These are phyloP conservation scores for Fragum fragum DNA, from an alignment of 2,888 invertebrate genomes.

Conservation along the genomic window DNA sequence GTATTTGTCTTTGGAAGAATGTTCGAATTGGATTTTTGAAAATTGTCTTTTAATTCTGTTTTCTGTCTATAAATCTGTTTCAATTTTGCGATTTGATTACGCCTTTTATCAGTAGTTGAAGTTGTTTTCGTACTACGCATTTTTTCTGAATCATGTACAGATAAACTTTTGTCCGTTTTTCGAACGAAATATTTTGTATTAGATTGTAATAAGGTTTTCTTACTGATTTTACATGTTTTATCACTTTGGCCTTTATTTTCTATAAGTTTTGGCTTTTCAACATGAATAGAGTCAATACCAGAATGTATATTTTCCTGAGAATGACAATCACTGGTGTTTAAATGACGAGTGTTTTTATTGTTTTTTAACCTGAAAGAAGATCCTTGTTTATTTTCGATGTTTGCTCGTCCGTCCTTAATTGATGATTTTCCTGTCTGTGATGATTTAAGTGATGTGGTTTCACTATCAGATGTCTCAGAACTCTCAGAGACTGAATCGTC, in stretches of 20 bases:
- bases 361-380: not conserved
- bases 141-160: not conserved
- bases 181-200: no score
- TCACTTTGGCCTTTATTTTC: no score
- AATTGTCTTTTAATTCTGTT: not conserved
- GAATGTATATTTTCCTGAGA: no score
- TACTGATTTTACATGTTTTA: no score
- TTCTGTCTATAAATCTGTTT: conserved; percentile 11
- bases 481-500: not conserved
- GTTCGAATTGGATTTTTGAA: not conserved
- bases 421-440: not conserved
- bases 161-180: no score
- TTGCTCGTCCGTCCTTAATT: not conserved
- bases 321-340: no score
- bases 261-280: no score
- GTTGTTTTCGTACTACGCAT: not conserved
- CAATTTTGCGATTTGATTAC: conserved; percentile 1
- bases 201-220: no score
- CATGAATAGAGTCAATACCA: no score
- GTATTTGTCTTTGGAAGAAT: not conserved
- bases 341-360: not conserved
- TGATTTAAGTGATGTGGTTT: not conserved
- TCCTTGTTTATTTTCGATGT: not conserved
- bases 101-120: not conserved
- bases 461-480: not conserved